These are phyloP conservation scores for Albula glossodonta DNA, from an alignment of 2,113 vertebrate species.

Conservation along the genomic window DNA sequence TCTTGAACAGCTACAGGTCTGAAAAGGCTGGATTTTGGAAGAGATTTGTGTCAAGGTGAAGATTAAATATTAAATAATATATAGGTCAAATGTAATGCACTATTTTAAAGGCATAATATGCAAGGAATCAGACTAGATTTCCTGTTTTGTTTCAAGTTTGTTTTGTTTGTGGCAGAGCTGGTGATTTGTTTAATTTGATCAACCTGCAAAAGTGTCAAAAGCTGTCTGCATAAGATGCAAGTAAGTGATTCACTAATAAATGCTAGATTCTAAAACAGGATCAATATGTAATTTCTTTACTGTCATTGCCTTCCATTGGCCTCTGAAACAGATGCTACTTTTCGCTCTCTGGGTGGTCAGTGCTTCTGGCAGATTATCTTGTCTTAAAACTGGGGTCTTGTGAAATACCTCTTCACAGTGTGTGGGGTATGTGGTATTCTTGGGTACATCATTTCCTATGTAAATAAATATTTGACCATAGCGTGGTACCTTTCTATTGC, in stretches of 20 bases:
- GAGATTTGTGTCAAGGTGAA: neutral
- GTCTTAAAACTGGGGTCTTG: neutral
- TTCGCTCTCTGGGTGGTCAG: constrained; percentile 27
- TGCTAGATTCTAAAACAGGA: neutral
- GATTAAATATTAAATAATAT: neutral
- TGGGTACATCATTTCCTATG: constrained; percentile 5
- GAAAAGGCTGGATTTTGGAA: neutral
- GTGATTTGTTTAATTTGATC: neutral
- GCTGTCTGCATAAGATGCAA: neutral
- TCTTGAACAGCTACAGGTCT: neutral
- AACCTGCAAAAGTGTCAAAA: neutral
- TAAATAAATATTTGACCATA: neutral
- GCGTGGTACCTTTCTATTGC: too few relatives aligned
- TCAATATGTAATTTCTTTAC: too few relatives aligned
- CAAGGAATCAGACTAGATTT: neutral
- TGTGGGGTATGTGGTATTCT: constrained; percentile 20
- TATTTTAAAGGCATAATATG: neutral
- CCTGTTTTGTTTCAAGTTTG: neutral
- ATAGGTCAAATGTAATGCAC: neutral
- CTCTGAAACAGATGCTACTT: constrained; percentile 11
- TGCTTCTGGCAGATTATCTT: constrained; percentile 11
- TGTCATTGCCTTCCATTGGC: neutral
- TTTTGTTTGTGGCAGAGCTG: neutral
- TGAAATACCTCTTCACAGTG: constrained; percentile 15
- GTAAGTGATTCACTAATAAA: neutral